Evolutionary conservation across 1,140 invertebrate genomes (phyloP), one percentile per base, ranked within the genome.

Genomic region (Drosophila prosaltans): DNA sequence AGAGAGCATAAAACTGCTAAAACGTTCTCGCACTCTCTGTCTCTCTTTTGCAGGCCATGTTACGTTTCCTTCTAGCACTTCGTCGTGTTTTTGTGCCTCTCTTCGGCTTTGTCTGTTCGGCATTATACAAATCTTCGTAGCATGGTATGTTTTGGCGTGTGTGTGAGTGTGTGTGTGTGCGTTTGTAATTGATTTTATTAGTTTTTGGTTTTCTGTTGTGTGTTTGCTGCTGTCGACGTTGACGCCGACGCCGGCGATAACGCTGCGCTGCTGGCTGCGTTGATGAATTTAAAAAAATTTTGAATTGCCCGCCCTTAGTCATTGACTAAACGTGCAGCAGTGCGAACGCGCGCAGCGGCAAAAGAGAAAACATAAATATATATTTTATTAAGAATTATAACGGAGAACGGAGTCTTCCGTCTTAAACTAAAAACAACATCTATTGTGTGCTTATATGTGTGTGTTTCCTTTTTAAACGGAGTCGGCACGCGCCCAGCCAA

Each of bases 121-220:
- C 64, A 66, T 36, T 63, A 26, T 32, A 51, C 21, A 21, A 51
- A 51, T 26, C 45, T 26, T n/a, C 45, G 45, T 51, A 51, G 45
- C 21, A 36, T 5, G 32, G 32, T 36, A 51, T 51, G 21, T 48
- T 48, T 48, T 7, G 21, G 65, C 64, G 64, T 80, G 68, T 84
- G 63, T 78, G 69, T 89, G 81, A 76, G 84, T 81, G 86, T 84
- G 63, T 78, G 69, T 89, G 81, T 79, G 84, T 81, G 86, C 73
- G 82, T 91, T 90, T 91, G 89, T 90, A 91, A 90, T 91, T 90
- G 84, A 91, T 91, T 91, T 91, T 91, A 91, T 91, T 86, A 90
- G 82, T 91, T 91, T 82, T 88, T 81, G 77, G 88, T 88, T 88
- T 90, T 85, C 32, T 90, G 81, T 86, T 86, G 76, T 81, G 74